Base-by-base conservation (phyloP, 1,140 invertebrate species). In the Eciton burchellii region DNA sequence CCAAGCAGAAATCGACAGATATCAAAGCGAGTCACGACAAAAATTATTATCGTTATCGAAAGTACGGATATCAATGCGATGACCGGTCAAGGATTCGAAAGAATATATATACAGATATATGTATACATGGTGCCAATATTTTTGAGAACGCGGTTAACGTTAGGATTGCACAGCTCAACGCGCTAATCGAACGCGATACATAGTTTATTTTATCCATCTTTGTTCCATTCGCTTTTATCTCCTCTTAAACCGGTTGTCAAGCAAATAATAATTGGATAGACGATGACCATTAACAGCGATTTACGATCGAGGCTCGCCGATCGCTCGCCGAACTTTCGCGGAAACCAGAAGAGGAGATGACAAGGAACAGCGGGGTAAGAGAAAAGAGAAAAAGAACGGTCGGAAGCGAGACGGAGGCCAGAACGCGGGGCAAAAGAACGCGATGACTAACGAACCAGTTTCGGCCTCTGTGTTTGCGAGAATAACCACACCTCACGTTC, bases 361-460 rank as follows among this genome's bases (percentile, higher is more conserved):
- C 8, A 21, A 49, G 5, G 57, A 29, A 41, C 24, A 41, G 14
- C n/a, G 2, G 16, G 54, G 43, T 8, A 8, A 77, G 62, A 8
- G 9, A 14, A 52, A 24, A n/a, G 41, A 41, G 49, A 14, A 19
- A 26, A n/a, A 52, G 14, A n/a, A 43, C 35, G 16, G 16, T 41
- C 12, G 21, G 49, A 12, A 26, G 47, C 11, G 72, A 21, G 35
- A 16, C 26, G 11, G 65, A 43, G 21, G 6, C 35, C 29, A 11
- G 52, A 77, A 60, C 59, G n/a, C n/a, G 74, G 63, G 35, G 29
- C 21, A 49, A 70, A 54, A 68, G 54, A 79, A 79, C 29, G 45
- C 14, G 59, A 41, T 77, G 74, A 79, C 74, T 79, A 79, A 79
- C 49, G 63, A 79, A 70, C 74, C 74, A 79, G 74, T 79, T 79